These are phyloP conservation scores for Passer montanus DNA, from an alignment of 2,113 vertebrate species.

Conservation along the genomic window DNA sequence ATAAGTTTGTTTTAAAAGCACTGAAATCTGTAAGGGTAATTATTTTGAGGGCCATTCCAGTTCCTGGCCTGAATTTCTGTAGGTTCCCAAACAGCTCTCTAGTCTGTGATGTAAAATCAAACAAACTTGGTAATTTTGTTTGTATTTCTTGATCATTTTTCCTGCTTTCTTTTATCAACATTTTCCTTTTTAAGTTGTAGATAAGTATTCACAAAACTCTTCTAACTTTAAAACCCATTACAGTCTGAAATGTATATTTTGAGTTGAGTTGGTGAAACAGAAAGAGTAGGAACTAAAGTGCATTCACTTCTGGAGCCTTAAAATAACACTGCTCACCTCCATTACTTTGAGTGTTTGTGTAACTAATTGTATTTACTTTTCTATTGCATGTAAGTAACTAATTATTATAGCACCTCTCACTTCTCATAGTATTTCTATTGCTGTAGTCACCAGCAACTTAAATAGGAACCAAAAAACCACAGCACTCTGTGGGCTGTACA, in stretches of 20 bases:
- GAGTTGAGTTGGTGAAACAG: neutral
- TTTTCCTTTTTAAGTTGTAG: neutral
- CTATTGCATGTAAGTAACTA: neutral
- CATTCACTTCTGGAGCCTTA: neutral
- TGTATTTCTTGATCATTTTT: neutral
- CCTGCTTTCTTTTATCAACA: neutral
- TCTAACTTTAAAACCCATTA: neutral
- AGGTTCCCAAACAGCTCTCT: neutral
- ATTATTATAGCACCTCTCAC: neutral
- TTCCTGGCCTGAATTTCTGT: neutral
- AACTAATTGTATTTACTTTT: slow-evolving; percentile 6
- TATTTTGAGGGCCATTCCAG: neutral
- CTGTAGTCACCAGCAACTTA: neutral
- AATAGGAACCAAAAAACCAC: neutral
- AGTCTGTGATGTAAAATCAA: neutral
- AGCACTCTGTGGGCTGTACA: neutral
- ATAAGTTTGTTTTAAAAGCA: neutral
- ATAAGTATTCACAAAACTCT: neutral
- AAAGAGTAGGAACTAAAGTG: neutral
- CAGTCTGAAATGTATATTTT: neutral
- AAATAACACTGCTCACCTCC: neutral
- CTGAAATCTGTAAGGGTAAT: neutral
- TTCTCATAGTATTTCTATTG: neutral
- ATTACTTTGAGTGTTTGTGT: neutral
- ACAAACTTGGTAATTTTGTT: neutral